These are phyloP conservation scores for Ficedula albicollis DNA, from an alignment of 2,797 vertebrate genomes.

Conservation along the genomic window DNA sequence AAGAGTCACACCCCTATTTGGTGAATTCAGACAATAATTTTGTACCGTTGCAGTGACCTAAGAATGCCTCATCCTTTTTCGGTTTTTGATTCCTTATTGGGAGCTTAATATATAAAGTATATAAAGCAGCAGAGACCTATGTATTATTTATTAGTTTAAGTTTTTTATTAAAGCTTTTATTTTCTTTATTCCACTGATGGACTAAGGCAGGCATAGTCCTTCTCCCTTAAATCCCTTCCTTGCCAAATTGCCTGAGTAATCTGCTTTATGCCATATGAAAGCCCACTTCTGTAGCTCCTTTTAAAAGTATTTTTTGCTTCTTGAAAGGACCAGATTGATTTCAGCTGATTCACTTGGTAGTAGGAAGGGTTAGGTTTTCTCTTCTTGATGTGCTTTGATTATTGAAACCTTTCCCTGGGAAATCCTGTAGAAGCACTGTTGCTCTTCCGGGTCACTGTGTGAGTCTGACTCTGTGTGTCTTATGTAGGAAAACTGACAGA, in stretches of 20 bases:
- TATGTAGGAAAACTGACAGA: conserved; percentile 86
- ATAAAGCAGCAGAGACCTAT: not conserved
- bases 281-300: not conserved
- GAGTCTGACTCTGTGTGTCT: not conserved
- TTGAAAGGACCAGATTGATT: not conserved
- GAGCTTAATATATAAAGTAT: not conserved
- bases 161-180: not conserved
- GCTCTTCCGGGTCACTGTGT: not conserved
- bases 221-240: not conserved
- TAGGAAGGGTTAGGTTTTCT: not conserved
- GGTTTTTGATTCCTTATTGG: not conserved
- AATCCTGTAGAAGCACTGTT: not conserved
- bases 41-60: not conserved
- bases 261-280: not conserved
- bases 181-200: not conserved
- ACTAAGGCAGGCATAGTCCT: not conserved
- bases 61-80: not conserved
- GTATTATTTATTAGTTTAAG: not conserved
- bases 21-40: not conserved
- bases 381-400: not conserved
- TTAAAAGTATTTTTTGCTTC: not conserved
- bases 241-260: not conserved
- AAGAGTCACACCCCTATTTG: not conserved
- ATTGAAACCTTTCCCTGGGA: not conserved
- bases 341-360: not conserved